Base-by-base conservation (phyloP, 2,113 vertebrate genomes). In the Cyanoderma ruficeps region DNA sequence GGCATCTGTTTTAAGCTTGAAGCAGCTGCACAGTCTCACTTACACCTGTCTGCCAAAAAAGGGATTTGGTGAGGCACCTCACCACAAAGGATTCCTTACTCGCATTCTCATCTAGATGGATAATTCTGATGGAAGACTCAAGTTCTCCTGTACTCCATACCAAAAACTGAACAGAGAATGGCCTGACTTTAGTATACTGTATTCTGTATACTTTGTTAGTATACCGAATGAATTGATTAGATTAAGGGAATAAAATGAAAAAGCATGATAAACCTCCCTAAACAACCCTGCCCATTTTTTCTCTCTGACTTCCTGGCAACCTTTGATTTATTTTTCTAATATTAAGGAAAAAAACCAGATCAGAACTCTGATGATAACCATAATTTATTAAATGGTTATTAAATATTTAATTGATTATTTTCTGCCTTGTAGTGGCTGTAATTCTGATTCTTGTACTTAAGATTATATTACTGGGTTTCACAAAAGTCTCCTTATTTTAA, bases 1-100 rank as follows among this genome's bases (percentile, higher is more conserved):
- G 42, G 37, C 28, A 65, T 93, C 60, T 94, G 92, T 72, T 85
- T 85, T 52, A 53, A 72, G 68, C 18, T 55, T 21, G 47, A 90
- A 95, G 25, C 18, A 47, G 47, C 83, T 96, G 94, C 55, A 18
- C 9, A 89, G 19, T 87, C 42, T 95, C 91, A 87, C 31, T 94
- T 87, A 75, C 74, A 83, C 84, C 67, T 87, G 67, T 24, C 23
- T 49, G 41, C 52, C 61, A 63, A 47, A 37, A 41, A 60, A 44
- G 46, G 52, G 52, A 55, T 93, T 60, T 75, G n/a, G 44, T 80
- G 74, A 41, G 27, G 37, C 7, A 47, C 5, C 19, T 9, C 22
- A 28, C 60, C 47, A 27, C 37, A 27, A 83, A 91, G 28, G 4
- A 15, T 52, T 85, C 42, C 33, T 46, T 50, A 31, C 33, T 63